These are phyloP conservation scores for Chroicocephalus ridibundus DNA, from an alignment of 2,113 vertebrate species.

Conservation along the genomic window DNA sequence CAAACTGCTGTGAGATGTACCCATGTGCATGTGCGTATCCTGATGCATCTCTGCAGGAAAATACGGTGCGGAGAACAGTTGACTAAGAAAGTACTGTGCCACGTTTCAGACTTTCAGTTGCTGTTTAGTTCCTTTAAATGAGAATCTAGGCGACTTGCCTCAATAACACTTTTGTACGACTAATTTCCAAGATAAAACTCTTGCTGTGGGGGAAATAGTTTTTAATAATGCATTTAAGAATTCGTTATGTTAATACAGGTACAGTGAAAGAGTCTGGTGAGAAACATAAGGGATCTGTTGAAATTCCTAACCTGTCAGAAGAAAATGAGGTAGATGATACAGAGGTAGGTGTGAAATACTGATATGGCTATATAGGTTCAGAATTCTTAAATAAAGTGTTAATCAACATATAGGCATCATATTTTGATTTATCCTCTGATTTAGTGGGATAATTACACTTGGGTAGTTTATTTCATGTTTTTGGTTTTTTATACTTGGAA, in stretches of 20 bases:
- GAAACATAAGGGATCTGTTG: constrained; percentile 74
- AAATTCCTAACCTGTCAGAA: constrained; percentile 77
- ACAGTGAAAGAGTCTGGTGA: constrained; percentile 72
- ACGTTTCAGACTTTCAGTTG: neutral
- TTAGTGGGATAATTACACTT: neutral
- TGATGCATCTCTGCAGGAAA: neutral
- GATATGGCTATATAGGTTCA: neutral
- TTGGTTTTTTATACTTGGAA: neutral
- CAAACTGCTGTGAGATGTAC: neutral
- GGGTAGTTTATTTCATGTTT: neutral
- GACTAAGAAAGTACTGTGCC: neutral
- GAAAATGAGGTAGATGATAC: constrained; percentile 77
- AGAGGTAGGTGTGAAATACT: constrained; percentile 60
- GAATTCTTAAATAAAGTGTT: constrained; percentile 3
- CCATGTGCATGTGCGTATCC: accelerated
- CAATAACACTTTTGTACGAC: neutral
- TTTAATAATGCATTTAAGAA: constrained; percentile 51
- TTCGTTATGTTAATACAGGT: constrained; percentile 69
- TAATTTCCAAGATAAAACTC: neutral
- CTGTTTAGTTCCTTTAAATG: neutral
- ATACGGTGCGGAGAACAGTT: neutral
- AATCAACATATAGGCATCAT: neutral
- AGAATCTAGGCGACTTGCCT: neutral
- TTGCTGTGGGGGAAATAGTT: constrained; percentile 39
- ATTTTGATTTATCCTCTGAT: neutral